Evolutionary conservation across 2,797 vertebrate genomes (phyloP).

Genomic region (Micromesistius poutassou): DNA sequence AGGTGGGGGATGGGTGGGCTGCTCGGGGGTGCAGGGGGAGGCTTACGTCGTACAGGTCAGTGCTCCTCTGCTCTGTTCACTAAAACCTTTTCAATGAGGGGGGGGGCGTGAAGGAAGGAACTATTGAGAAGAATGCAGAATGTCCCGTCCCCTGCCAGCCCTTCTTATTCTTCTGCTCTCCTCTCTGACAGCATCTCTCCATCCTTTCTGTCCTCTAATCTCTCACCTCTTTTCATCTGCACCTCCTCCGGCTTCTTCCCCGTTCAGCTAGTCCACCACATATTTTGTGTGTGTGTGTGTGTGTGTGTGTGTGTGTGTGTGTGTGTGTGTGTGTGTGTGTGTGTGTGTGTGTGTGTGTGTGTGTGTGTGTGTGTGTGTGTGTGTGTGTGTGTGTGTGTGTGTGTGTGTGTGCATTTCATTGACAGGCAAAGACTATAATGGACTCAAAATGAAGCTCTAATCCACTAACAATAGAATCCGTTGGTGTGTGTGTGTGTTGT

Average conservation of each 20-base stretch:
- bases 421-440: conserved; percentile 72
- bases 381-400: conserved; percentile 44
- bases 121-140: conserved; percentile 59
- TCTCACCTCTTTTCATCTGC: conserved; percentile 59
- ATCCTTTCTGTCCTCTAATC: conserved; percentile 56
- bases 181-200: conserved; percentile 60
- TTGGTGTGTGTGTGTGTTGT: conserved; percentile 47
- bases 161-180: conserved; percentile 22
- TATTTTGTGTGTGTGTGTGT: conserved; percentile 65
- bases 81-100: conserved; percentile 76
- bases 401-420: conserved; percentile 74
- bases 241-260: conserved; percentile 31
- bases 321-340: conserved; percentile 64
- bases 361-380: conserved; percentile 16
- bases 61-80: conserved; percentile 70
- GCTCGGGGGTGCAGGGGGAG: conserved; percentile 59
- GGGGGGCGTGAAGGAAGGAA: conserved; percentile 41
- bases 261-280: conserved; percentile 58
- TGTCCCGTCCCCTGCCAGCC: conserved; percentile 17
- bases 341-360: conserved; percentile 14
- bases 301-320: conserved; percentile 46
- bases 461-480: conserved; percentile 72
- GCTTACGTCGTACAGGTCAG: conserved; percentile 83
- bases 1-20: conserved; percentile 32
- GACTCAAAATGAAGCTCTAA: conserved; percentile 76